These are phyloP conservation scores for Dryobates pubescens DNA, from an alignment of 2,797 vertebrate genomes.

Conservation along the genomic window DNA sequence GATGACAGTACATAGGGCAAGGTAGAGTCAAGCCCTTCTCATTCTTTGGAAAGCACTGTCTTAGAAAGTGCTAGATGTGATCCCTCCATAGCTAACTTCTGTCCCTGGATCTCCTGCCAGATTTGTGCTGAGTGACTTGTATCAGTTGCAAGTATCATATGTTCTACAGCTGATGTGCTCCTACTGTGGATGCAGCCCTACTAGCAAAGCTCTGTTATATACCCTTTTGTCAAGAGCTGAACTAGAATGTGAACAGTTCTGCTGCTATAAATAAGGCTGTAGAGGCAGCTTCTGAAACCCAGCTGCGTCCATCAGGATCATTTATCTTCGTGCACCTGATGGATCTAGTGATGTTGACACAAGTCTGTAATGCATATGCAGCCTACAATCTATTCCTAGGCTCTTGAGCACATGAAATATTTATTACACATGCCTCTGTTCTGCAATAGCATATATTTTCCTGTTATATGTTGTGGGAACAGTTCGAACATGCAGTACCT, in stretches of 20 bases:
- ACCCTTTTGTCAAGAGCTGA: constrained; percentile 21
- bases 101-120: not conserved
- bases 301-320: not conserved
- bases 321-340: constrained; percentile 23
- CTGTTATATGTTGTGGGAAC: constrained; percentile 11
- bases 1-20: not conserved
- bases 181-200: not conserved
- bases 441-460: not conserved
- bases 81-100: not conserved
- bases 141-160: not conserved
- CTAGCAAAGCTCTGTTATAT: not conserved
- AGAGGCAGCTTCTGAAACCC: constrained; percentile 14
- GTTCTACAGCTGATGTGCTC: constrained; percentile 6
- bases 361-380: not conserved
- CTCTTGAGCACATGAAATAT: not conserved
- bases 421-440: constrained; percentile 4
- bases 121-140: constrained; percentile 4
- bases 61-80: not conserved
- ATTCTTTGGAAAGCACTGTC: not conserved
- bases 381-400: not conserved
- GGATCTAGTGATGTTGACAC: not conserved
- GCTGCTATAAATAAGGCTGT: not conserved
- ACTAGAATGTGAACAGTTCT: not conserved
- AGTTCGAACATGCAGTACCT: constrained; percentile 11
- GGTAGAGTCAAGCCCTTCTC: not conserved